A percentile compares a stretch with the other conserved stretches of the same genome.
Conservation (phyloP, 2,797 vertebrate genomes). For the Gymnothorax reevesii region DNA sequence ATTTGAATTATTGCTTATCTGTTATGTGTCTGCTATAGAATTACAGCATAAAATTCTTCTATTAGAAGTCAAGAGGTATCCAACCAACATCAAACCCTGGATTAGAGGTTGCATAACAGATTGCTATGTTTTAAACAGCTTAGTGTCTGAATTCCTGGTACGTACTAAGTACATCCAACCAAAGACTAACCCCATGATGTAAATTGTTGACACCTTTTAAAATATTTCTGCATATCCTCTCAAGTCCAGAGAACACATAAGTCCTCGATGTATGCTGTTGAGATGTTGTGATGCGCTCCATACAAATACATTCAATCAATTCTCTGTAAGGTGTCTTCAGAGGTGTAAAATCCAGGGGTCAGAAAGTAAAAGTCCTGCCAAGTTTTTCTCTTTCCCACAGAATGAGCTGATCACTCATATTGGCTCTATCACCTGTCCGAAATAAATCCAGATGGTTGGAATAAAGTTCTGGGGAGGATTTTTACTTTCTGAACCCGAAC, state of each 20-base stretch:
- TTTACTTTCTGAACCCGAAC: too few relatives aligned
- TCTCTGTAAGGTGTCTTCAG: not conserved
- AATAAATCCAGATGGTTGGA: too few relatives aligned
- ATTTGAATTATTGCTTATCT: not conserved
- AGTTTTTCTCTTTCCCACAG: too few relatives aligned
- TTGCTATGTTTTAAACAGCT: not conserved
- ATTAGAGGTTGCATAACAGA: not conserved
- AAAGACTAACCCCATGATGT: not conserved
- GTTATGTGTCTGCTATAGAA: not conserved
- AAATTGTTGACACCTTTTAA: not conserved
- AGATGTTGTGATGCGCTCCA: not conserved
- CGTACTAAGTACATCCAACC: not conserved
- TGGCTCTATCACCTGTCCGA: too few relatives aligned
- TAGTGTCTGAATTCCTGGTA: constrained; percentile 6
- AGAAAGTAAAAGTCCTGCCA: too few relatives aligned
- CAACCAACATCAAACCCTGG: not conserved
- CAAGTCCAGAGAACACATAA: not conserved
- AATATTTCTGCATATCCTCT: not conserved
- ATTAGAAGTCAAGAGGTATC: not conserved
- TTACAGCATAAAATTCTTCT: not conserved
- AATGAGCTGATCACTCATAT: too few relatives aligned
- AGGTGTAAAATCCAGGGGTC: too few relatives aligned
- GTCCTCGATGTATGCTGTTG: not conserved
- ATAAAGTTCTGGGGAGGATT: too few relatives aligned
- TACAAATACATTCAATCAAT: too few relatives aligned